These are phyloP conservation scores for Tipula unca DNA, from an alignment of 2,888 invertebrate genomes.

Conservation along the genomic window DNA sequence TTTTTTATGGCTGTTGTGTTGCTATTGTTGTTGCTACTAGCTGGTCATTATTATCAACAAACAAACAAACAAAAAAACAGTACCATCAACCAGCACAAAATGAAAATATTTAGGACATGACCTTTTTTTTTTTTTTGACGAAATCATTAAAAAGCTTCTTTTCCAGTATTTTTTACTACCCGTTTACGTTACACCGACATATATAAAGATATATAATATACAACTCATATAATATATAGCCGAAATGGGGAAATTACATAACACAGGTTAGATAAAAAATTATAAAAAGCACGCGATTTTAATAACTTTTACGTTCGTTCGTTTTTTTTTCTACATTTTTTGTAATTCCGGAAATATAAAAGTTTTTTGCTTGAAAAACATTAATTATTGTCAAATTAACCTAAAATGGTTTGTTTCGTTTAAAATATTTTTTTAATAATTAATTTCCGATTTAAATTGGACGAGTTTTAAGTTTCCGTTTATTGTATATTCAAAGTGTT, in stretches of 20 bases:
- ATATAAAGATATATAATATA: neutral
- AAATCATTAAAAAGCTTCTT: neutral
- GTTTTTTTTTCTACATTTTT: neutral
- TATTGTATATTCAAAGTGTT: neutral
- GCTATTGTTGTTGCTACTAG: neutral
- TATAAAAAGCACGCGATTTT: neutral
- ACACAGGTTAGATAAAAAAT: neutral
- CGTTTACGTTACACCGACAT: neutral
- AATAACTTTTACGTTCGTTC: neutral
- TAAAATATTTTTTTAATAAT: neutral
- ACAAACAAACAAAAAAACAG: too few species aligned
- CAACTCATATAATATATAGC: neutral
- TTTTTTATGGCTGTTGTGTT: neutral
- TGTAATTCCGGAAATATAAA: neutral
- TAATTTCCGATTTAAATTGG: neutral
- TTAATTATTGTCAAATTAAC: constrained; percentile 2
- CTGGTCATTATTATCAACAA: neutral
- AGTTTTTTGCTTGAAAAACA: neutral
- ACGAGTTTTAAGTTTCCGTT: neutral
- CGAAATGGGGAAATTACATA: neutral
- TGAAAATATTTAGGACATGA: neutral
- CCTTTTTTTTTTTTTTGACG: neutral
- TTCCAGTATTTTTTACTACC: neutral
- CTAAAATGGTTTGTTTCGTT: neutral
- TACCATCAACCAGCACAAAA: neutral